Percentiles rank a stretch among this genome's conserved stretches.
phyloP scores from a whole-genome alignment of 2,113 vertebrate species.

The Phylloscopus trochilus region DNA sequence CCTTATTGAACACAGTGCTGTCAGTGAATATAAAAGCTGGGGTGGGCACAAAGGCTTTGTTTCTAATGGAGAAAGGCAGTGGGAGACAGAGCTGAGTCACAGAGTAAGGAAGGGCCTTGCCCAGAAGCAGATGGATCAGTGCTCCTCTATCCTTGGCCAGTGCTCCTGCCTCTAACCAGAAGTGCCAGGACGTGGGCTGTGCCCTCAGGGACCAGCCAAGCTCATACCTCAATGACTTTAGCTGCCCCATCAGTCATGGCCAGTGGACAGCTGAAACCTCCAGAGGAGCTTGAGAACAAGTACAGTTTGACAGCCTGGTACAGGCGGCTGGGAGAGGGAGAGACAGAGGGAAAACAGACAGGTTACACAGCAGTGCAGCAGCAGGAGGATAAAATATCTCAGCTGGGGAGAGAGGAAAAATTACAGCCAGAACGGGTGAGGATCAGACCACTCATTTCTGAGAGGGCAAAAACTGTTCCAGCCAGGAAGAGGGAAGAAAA shows the following conservation, averaged over 20 bases:
- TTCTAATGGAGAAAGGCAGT: neutral
- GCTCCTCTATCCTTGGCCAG: neutral
- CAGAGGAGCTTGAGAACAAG: slow-evolving; percentile 77
- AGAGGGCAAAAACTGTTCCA: neutral
- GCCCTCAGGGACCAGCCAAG: neutral
- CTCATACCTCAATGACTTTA: slow-evolving; percentile 84
- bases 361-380: neutral
- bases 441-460: neutral
- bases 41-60: neutral
- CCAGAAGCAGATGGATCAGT: neutral
- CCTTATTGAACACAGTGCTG: neutral
- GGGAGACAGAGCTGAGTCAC: neutral
- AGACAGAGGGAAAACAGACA: neutral
- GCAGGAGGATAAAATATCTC: neutral
- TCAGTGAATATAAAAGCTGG: neutral
- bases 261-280: slow-evolving; percentile 80
- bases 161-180: neutral
- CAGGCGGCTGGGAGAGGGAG: slow-evolving; percentile 74
- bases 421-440: neutral
- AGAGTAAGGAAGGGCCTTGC: neutral
- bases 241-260: slow-evolving; percentile 90
- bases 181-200: neutral
- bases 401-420: neutral
- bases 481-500: neutral
- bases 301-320: slow-evolving; percentile 86